A percentile compares a stretch with the other conserved stretches of the same genome.
These are phyloP conservation scores for Orussus abietinus DNA, from an alignment of 1,140 invertebrate species.

Conservation along the genomic window DNA sequence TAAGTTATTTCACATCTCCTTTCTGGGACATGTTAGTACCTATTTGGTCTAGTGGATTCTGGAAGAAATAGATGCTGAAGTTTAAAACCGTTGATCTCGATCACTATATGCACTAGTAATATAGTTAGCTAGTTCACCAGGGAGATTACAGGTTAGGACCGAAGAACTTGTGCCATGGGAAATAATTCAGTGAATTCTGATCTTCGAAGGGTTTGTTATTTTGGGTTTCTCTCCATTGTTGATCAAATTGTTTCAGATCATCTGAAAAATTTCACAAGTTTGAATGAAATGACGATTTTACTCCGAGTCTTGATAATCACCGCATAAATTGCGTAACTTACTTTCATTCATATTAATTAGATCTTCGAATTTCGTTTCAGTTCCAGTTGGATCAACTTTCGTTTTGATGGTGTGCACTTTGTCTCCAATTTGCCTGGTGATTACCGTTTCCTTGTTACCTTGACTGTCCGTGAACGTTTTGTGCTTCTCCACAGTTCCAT, in stretches of 20 bases:
- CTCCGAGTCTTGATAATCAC: not conserved
- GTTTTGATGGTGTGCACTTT: slow-evolving; percentile 48
- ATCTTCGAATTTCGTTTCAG: slow-evolving; percentile 48
- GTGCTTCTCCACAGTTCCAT: slow-evolving; percentile 51
- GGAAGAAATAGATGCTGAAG: too few species aligned
- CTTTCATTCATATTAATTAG: slow-evolving; percentile 50
- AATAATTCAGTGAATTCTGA: slow-evolving; percentile 20
- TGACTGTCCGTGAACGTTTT: slow-evolving; percentile 49
- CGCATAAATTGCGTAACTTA: slow-evolving; percentile 24
- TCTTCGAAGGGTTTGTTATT: slow-evolving; percentile 18
- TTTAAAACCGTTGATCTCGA: too few species aligned
- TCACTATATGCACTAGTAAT: too few species aligned
- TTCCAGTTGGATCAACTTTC: slow-evolving; percentile 47
- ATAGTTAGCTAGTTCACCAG: too few species aligned
- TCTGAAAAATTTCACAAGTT: slow-evolving; percentile 32
- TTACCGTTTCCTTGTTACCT: slow-evolving; percentile 52
- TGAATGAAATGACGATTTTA: not conserved
- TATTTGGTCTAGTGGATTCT: too few species aligned
- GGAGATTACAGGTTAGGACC: slow-evolving; percentile 36
- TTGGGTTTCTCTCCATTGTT: slow-evolving; percentile 20
- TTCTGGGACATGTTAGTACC: too few species aligned
- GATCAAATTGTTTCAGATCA: slow-evolving; percentile 28
- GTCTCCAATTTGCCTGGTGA: slow-evolving; percentile 47
- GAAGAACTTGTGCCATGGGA: slow-evolving; percentile 44
- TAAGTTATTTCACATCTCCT: too few species aligned